Evolutionary conservation across 1,140 invertebrate genomes (phyloP), one percentile per base, ranked within the genome.

Genomic region (Ceratina australensis): DNA sequence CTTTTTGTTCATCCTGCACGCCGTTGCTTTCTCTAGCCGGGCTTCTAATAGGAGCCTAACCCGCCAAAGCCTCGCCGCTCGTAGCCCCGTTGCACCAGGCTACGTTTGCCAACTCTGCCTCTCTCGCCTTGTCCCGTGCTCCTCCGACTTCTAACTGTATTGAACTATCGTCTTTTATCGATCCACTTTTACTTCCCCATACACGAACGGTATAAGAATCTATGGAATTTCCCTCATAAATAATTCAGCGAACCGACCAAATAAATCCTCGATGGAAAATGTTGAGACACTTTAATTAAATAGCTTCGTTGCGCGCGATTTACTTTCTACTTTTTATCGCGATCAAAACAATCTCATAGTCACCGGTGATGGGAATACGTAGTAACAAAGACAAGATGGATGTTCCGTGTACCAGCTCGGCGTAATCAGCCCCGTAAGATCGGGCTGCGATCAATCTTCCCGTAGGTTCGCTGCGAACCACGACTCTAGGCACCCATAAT

Each of bases 1-100:
- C 69, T 79, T 75, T 85, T 81, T 69, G 67, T 83, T 72, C 73
- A 57, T 78, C 63, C 78, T 77, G 71, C 78, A 64, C n/a, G 49
- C 57, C 82, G 77, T 77, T 87, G 77, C 84, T 87, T 85, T 86
- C 84, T 86, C 86, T 86, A 86, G 73, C 66, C 66, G 77, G 79
- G 63, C 72, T 82, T 85, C 77, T 87, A 77, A 81, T 86, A 87
- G 80, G 61, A 84, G 86, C 60, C 65, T n/a, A 77, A 79, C 77
- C 80, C 78, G 74, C 76, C 78, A 81, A 85, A 85, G 81, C 81
- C 67, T 52, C 22, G 56, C 68, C 75, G 56, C 72, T 54, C 57
- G 60, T 50, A 52, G 68, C 74, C 54, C 54, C 33, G 33, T 50
- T 66, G 78, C 72, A 28, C 72, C 72, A 67, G 49, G 47, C 57